Evolutionary conservation across 2,797 vertebrate species (phyloP).

Genomic region (Tokudaia tokunoshimensis): DNA sequence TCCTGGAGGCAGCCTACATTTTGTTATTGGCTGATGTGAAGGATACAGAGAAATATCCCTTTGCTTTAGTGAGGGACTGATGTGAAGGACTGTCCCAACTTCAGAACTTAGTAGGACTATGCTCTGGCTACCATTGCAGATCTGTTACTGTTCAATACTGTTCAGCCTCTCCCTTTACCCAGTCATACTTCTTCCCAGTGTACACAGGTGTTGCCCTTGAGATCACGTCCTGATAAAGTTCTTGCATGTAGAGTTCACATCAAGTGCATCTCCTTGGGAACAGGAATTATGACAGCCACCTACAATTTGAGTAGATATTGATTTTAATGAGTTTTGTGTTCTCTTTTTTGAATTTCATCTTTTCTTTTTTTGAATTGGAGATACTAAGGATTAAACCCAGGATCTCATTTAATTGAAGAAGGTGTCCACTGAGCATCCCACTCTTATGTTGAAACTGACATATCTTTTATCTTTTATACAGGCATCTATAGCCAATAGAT

Average conservation of each 20-base stretch:
- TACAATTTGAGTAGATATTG: constrained; percentile 48
- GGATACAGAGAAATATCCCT: not conserved
- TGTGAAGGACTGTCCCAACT: not conserved
- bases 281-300: constrained; percentile 33
- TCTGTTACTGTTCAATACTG: not conserved
- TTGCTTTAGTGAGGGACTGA: not conserved
- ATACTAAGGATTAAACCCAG: not conserved
- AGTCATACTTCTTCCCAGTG: not conserved
- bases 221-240: not conserved
- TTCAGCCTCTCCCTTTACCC: not conserved
- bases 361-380: not conserved
- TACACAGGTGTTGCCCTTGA: not conserved
- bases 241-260: not conserved
- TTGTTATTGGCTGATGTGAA: not conserved
- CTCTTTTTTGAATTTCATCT: not conserved
- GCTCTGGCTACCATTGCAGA: not conserved
- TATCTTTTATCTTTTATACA: constrained; percentile 34
- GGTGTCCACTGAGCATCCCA: not conserved
- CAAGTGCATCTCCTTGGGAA: constrained; percentile 62
- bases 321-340: constrained; percentile 21
- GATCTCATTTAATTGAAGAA: not conserved
- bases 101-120: not conserved
- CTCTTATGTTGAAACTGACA: not conserved
- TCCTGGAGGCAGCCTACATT: constrained; percentile 23
- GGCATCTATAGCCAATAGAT: not conserved